Evolutionary conservation across 2,113 vertebrate genomes (phyloP).

Genomic region (Malaclemys terrapin): DNA sequence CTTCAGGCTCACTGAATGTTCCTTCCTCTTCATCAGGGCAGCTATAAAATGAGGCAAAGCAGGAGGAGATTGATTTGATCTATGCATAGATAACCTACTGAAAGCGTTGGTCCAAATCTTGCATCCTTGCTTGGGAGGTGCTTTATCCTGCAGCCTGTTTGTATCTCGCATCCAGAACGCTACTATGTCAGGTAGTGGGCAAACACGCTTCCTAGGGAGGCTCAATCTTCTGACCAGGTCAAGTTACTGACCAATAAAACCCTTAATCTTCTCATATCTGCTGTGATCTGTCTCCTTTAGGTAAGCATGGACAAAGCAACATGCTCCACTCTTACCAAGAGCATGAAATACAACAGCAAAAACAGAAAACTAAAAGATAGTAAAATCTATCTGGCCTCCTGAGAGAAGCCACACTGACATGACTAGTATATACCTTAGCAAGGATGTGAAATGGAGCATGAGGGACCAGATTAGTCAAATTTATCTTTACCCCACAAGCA

Average conservation of each 20-base stretch:
- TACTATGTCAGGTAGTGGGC: neutral
- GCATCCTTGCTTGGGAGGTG: neutral
- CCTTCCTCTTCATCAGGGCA: constrained; percentile 90
- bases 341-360: neutral
- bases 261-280: neutral
- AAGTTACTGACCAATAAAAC: neutral
- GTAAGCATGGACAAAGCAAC: neutral
- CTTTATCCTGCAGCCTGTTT: neutral
- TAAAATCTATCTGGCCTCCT: neutral
- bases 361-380: neutral
- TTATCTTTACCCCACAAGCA: neutral
- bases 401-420: neutral
- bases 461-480: neutral
- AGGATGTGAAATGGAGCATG: neutral
- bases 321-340: neutral
- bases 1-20: constrained; percentile 86
- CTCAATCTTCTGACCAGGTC: neutral
- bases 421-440: neutral
- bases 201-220: neutral
- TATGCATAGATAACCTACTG: neutral
- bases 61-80: neutral
- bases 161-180: neutral
- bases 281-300: neutral
- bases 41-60: constrained; percentile 69
- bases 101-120: neutral